phyloP scores from a whole-genome alignment of 1,140 invertebrate species.

The Mesaphorura yosii region DNA sequence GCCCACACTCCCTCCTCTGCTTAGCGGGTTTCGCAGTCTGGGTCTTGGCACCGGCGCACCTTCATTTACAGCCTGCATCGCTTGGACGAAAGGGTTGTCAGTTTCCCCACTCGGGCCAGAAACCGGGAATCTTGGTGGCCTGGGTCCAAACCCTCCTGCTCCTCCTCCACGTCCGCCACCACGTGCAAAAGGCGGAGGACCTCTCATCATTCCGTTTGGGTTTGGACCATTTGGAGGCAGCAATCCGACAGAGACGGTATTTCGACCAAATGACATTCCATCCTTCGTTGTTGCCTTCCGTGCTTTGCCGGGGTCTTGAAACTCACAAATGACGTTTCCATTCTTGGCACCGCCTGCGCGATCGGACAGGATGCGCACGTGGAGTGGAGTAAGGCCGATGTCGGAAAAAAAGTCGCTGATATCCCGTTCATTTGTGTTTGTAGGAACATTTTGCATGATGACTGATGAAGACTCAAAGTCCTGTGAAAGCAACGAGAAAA shows the following conservation, averaged over 20 bases:
- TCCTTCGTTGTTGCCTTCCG: constrained; percentile 57
- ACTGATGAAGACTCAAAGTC: constrained; percentile 37
- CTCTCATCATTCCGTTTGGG: neutral
- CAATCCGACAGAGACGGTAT: constrained; percentile 14
- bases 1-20: constrained; percentile 8
- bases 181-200: neutral
- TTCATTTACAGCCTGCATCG: constrained; percentile 10
- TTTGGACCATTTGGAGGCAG: constrained; percentile 1
- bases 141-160: neutral
- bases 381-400: constrained; percentile 56
- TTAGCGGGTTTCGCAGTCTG: neutral
- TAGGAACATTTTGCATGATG: constrained; percentile 60
- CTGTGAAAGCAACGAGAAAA: constrained; percentile 10
- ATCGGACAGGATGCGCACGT: constrained; percentile 65
- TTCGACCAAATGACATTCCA: constrained; percentile 38
- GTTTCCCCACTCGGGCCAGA: neutral
- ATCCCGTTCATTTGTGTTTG: constrained; percentile 57
- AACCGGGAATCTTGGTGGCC: constrained; percentile 14
- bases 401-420: constrained; percentile 68
- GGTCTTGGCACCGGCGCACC: constrained; percentile 2
- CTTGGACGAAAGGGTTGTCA: constrained; percentile 27
- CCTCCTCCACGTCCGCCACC: neutral
- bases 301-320: constrained; percentile 54
- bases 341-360: constrained; percentile 49
- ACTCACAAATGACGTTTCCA: constrained; percentile 78